phyloP scores from a whole-genome alignment of 2,888 invertebrate genomes.

The Nasonovia ribisnigri region DNA sequence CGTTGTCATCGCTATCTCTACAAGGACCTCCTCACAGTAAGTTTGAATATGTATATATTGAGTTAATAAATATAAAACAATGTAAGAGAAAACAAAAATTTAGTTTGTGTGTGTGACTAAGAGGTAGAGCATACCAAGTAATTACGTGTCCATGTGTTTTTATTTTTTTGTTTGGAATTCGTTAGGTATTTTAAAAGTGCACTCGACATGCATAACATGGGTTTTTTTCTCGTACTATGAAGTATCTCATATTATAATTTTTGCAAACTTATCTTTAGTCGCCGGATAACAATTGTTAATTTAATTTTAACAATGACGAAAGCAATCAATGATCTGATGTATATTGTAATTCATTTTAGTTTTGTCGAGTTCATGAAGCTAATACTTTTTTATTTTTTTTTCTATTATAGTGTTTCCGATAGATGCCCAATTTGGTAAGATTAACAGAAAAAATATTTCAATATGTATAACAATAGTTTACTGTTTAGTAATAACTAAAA shows the following conservation, averaged over 20 bases:
- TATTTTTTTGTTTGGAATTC: slow-evolving; percentile 45
- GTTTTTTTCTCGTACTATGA: neutral
- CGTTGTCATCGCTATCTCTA: slow-evolving; percentile 80
- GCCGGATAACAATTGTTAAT: neutral
- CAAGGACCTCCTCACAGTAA: slow-evolving; percentile 83
- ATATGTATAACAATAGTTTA: neutral
- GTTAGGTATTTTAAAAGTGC: slow-evolving; percentile 47
- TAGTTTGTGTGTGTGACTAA: neutral
- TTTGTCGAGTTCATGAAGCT: neutral
- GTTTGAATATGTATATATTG: slow-evolving; percentile 65
- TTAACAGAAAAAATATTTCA: neutral
- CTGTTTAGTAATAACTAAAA: neutral
- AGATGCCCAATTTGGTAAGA: slow-evolving; percentile 69
- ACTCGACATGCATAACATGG: slow-evolving; percentile 32
- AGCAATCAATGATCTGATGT: neutral
- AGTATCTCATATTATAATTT: neutral
- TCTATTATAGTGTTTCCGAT: slow-evolving; percentile 69
- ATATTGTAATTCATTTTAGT: neutral
- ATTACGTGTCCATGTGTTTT: neutral
- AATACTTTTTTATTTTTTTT: slow-evolving; percentile 62
- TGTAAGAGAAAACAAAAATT: neutral
- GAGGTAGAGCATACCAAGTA: neutral
- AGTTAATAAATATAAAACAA: slow-evolving; percentile 40
- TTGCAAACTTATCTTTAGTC: neutral
- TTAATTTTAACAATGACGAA: neutral